Evolutionary conservation across 2,113 vertebrate species (phyloP).

Genomic region (Xiphias gladius): DNA sequence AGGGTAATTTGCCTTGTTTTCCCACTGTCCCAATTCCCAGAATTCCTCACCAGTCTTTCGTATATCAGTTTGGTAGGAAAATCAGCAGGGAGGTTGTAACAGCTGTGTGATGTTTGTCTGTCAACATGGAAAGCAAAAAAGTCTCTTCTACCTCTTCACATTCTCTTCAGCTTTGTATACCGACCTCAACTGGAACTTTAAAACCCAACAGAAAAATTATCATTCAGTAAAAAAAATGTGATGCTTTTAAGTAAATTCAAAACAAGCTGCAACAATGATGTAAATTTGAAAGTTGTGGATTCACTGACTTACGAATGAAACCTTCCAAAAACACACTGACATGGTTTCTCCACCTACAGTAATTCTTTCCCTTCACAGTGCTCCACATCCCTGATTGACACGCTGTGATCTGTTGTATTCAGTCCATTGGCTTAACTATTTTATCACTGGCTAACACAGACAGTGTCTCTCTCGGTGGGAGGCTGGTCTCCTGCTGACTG

Average conservation of each 20-base stretch:
- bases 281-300: background rate
- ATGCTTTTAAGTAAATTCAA: constrained; percentile 3
- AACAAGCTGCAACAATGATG: background rate
- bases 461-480: constrained; percentile 22
- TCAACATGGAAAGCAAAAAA: constrained; percentile 24
- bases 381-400: constrained; percentile 14
- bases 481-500: constrained; percentile 63
- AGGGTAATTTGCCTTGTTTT: constrained; percentile 40
- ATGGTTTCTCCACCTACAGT: background rate
- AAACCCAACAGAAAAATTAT: background rate
- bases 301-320: background rate
- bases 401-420: constrained; percentile 34
- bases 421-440: constrained; percentile 47
- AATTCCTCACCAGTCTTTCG: constrained; percentile 53
- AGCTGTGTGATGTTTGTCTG: constrained; percentile 51
- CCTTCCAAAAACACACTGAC: background rate
- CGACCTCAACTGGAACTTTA: background rate
- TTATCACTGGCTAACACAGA: constrained; percentile 32
- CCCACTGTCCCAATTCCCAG: constrained; percentile 41
- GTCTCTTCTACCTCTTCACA: background rate
- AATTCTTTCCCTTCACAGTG: background rate
- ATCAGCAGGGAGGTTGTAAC: constrained; percentile 20
- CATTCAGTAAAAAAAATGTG: background rate
- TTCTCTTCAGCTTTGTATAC: constrained; percentile 4
- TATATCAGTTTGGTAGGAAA: constrained; percentile 13